Conservation (phyloP, 2,113 vertebrate genomes). For the Hippopotamus amphibius region DNA sequence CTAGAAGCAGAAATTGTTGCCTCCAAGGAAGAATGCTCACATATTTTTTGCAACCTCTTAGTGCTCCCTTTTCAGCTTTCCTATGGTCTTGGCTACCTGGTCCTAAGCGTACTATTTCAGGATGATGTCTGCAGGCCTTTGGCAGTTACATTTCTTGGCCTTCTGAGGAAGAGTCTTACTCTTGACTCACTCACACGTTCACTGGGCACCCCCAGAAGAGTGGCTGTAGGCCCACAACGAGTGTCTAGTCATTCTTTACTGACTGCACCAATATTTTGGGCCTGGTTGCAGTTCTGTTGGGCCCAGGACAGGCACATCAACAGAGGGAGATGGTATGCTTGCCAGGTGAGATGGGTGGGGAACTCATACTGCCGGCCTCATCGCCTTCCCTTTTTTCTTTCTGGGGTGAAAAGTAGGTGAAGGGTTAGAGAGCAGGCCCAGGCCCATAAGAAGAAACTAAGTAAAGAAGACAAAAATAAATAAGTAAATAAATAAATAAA, state of each 20-base stretch:
- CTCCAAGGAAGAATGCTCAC: background rate
- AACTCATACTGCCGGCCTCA: background rate
- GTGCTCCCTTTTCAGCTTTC: background rate
- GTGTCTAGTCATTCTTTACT: background rate
- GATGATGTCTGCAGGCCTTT: background rate
- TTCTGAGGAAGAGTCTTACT: background rate
- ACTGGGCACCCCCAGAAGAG: background rate
- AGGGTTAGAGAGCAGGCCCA: background rate
- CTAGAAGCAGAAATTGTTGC: background rate
- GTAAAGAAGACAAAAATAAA: background rate
- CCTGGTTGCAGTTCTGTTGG: background rate
- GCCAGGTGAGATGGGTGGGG: background rate
- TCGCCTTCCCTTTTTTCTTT: background rate
- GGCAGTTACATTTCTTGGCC: background rate
- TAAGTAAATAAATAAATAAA: background rate
- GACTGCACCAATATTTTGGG: background rate
- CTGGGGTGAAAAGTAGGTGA: background rate
- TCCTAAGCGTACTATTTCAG: background rate
- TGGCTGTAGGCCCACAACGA: background rate
- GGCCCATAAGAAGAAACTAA: conserved; percentile 17
- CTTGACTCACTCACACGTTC: background rate
- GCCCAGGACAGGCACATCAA: background rate
- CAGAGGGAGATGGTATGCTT: background rate
- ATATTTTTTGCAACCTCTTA: background rate
- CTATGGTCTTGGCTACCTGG: background rate